These are phyloP conservation scores for Gavialis gangeticus DNA, from an alignment of 2,113 vertebrate species.

Conservation along the genomic window DNA sequence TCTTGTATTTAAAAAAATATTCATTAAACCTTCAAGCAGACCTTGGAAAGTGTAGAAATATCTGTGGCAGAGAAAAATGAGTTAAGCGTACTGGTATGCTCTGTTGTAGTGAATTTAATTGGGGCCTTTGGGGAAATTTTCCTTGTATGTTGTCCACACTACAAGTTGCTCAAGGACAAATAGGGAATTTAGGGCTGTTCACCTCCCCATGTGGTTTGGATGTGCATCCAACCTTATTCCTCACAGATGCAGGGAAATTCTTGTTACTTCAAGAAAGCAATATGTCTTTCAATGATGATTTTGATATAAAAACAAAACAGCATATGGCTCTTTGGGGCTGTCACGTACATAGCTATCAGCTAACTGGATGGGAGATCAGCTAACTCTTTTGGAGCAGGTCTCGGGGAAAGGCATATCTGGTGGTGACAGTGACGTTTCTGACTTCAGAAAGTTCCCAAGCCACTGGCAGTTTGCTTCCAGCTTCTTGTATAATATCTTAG, in stretches of 20 bases:
- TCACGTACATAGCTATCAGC: background rate
- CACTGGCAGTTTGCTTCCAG: background rate
- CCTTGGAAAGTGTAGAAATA: background rate
- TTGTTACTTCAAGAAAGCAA: background rate
- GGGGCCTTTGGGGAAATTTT: background rate
- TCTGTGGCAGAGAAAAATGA: background rate
- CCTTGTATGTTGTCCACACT: background rate
- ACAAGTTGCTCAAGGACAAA: background rate
- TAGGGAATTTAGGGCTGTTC: rapidly evolving
- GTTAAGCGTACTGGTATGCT: background rate
- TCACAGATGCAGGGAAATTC: background rate
- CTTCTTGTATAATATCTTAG: background rate
- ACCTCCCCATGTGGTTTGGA: background rate
- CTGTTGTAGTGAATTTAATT: background rate
- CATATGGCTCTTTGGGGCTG: background rate
- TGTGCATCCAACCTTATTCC: too few species aligned
- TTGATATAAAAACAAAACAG: background rate
- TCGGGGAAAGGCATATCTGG: background rate
- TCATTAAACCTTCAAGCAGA: background rate
- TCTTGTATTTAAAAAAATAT: background rate
- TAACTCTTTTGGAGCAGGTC: background rate
- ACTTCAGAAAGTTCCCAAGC: background rate
- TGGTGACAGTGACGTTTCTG: background rate
- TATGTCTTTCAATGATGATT: background rate
- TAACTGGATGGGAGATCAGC: background rate